A percentile compares a stretch with the other conserved stretches of the same genome.
Evolutionary conservation across 92 coral and sea anemone species (phyloP).

Genomic region (Phenganax stokvisi): DNA sequence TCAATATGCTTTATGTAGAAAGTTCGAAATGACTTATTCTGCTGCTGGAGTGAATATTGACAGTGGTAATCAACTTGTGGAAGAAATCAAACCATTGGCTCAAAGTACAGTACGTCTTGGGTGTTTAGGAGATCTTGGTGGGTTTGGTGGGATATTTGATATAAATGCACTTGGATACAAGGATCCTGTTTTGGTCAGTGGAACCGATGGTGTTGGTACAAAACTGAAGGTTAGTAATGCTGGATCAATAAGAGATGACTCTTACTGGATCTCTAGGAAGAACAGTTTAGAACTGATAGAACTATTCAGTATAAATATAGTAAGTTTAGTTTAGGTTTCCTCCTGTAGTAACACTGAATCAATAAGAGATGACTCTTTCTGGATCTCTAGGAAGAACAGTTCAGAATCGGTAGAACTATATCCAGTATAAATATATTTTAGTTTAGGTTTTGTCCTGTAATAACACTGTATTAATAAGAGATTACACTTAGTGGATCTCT

Average conservation of each 20-base stretch:
- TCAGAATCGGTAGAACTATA: no score
- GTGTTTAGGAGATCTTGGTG: constrained; percentile 75
- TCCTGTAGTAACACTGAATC: no score
- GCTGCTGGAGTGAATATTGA: constrained; percentile 81
- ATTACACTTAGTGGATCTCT: no score
- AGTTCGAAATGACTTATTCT: constrained; percentile 53
- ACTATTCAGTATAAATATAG: no score
- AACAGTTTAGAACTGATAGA: no score
- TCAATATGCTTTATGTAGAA: constrained; percentile 29
- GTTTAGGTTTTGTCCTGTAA: no score
- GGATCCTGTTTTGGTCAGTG: constrained; percentile 89
- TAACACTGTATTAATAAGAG: no score
- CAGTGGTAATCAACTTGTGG: constrained; percentile 73
- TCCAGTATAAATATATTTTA: no score
- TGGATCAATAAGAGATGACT: no score
- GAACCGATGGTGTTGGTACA: constrained; percentile 97
- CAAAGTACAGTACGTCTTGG: constrained; percentile 72
- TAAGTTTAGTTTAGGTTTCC: not conserved
- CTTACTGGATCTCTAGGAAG: no score
- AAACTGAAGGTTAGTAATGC: constrained; percentile 63
- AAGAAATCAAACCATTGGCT: constrained; percentile 83
- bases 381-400: no score
- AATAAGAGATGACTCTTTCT: no score
- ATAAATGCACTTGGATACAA: constrained; percentile 71
- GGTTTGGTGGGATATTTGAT: constrained; percentile 96